Evolutionary conservation across 2,113 vertebrate species (phyloP).

Genomic region (Pollachius pollachius): DNA sequence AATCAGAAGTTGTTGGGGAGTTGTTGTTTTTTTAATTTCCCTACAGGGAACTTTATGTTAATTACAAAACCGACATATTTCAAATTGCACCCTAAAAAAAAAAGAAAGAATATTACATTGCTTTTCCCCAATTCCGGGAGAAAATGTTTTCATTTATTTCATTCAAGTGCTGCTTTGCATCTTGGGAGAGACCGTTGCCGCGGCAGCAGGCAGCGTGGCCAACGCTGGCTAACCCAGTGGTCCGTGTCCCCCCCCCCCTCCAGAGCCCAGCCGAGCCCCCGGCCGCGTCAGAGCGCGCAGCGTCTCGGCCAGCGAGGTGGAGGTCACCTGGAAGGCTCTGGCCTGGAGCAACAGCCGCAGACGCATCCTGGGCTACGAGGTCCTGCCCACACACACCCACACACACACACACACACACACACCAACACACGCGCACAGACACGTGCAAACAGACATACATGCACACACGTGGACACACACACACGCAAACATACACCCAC

Average conservation of each 20-base stretch:
- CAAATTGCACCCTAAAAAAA: no score
- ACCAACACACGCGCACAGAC: neutral
- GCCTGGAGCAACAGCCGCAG: conserved; percentile 83
- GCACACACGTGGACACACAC: neutral
- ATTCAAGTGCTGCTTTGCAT: no score
- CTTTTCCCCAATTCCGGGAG: no score
- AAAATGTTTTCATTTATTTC: no score
- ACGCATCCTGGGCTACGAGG: conserved; percentile 93
- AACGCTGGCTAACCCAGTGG: no score
- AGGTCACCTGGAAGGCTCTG: conserved; percentile 87
- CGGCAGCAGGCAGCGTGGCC: no score
- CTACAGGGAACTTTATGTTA: no score
- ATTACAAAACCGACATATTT: no score
- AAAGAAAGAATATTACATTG: no score
- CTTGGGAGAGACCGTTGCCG: no score
- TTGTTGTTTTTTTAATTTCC: no score
- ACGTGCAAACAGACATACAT: conserved; percentile 11
- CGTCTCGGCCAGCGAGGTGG: conserved; percentile 86
- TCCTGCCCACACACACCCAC: conserved; percentile 55
- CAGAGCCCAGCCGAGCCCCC: conserved; percentile 87
- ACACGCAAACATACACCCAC: conserved; percentile 7
- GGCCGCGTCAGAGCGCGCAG: conserved; percentile 81
- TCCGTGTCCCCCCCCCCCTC: conserved; percentile 16
- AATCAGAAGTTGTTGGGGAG: no score
- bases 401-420: neutral